phyloP scores from a whole-genome alignment of 2,797 vertebrate genomes.

The Diglossa cyanea region DNA sequence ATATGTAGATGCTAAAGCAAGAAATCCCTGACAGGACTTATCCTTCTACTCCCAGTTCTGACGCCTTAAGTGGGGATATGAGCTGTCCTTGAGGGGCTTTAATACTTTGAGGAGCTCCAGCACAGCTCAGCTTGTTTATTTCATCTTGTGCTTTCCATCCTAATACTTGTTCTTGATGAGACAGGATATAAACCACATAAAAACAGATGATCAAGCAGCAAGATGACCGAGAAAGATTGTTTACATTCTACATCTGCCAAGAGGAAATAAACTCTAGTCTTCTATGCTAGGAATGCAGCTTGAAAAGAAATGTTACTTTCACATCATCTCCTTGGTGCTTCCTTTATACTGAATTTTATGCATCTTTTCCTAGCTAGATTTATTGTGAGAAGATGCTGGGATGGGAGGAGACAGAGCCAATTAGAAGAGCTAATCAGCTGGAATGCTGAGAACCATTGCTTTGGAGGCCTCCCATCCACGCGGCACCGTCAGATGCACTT shows the following conservation, averaged over 20 bases:
- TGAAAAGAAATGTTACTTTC: conserved; percentile 15
- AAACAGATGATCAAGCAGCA: not conserved
- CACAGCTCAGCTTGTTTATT: not conserved
- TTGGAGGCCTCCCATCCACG: not conserved
- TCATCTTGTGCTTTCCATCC: not conserved
- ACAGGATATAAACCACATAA: not conserved
- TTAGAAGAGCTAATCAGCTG: conserved; percentile 21
- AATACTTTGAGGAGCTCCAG: not conserved
- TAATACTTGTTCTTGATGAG: not conserved
- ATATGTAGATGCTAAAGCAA: not conserved
- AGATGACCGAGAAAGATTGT: not conserved
- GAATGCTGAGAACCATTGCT: conserved; percentile 40
- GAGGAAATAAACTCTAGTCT: conserved; percentile 46
- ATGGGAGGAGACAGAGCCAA: not conserved
- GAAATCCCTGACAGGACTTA: not conserved
- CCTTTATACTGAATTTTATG: not conserved
- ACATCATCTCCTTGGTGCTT: conserved; percentile 18
- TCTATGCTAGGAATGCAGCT: conserved; percentile 55
- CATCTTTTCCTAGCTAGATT: not conserved
- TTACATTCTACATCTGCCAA: conserved; percentile 41
- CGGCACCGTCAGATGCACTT: not conserved
- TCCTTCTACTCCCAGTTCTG: not conserved
- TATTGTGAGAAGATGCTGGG: conserved; percentile 40
- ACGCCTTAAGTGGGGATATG: not conserved
- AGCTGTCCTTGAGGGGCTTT: not conserved